These are phyloP conservation scores for Origma solitaria DNA, from an alignment of 2,113 vertebrate genomes.

Conservation along the genomic window DNA sequence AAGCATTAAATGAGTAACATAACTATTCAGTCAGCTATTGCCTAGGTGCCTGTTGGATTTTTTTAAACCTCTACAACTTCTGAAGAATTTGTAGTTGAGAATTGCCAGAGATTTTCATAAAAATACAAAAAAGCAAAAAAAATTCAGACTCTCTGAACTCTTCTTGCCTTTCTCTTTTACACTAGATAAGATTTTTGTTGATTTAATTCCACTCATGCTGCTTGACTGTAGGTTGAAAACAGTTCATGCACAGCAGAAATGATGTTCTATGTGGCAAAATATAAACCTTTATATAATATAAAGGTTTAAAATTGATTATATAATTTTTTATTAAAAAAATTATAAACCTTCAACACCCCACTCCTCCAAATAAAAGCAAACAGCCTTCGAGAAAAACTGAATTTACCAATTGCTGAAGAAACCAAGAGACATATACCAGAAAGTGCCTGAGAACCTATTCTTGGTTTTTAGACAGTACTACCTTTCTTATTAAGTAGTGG, in stretches of 20 bases:
- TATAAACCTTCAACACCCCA: neutral
- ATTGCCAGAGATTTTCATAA: neutral
- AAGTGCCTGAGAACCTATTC: neutral
- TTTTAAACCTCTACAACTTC: neutral
- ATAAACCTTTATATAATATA: neutral
- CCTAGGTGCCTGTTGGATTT: neutral
- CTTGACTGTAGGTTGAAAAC: neutral
- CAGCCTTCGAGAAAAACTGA: neutral
- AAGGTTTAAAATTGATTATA: too few relatives aligned
- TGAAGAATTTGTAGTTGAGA: neutral
- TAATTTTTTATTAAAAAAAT: neutral
- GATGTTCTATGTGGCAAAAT: neutral
- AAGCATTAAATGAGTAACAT: neutral
- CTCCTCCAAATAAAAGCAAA: neutral
- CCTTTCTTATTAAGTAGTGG: neutral
- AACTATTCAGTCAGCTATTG: neutral
- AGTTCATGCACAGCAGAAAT: neutral
- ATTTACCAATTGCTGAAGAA: neutral
- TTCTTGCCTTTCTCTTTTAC: neutral
- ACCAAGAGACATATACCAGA: neutral
- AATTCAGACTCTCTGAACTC: neutral
- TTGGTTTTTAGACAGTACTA: neutral
- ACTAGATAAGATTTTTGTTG: neutral
- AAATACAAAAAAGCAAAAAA: neutral
- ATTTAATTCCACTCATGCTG: neutral